Base-by-base conservation (phyloP, 2,113 vertebrate species). In the Myodes glareolus region DNA sequence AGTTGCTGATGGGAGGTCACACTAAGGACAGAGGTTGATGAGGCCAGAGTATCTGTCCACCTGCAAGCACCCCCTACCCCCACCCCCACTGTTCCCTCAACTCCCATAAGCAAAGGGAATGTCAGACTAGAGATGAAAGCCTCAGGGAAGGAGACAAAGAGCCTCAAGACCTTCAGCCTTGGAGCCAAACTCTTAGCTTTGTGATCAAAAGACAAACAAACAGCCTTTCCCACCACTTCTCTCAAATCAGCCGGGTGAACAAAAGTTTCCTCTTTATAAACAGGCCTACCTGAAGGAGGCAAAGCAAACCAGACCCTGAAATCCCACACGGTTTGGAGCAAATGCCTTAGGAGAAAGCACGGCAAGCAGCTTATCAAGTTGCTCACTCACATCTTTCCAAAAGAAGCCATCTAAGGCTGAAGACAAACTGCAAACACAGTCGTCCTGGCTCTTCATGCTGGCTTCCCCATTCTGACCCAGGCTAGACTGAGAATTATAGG, bases 201-300 rank as follows among this genome's bases (percentile, higher is more conserved):
- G 45, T 87, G 95, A 97, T 97, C 94, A 96, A 97, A 97, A 97
- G 97, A 95, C 88, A 98, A 96, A 96, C 96, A 97, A 98, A 95
- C 95, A 97, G 92, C 36, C 91, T 70, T 97, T 95, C 96, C 88
- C 94, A 94, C 92, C 0, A 33, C 58, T 95, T 94, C 73, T 86
- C 80, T 96, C 85, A 73, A 97, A 97, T 94, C 92, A 96, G 85
- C 1, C 0, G 50, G 63, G 68, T 0, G 45, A 82, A 70, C 92
- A 94, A 88, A 94, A 92, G 81, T 97, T 98, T 96, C 92, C 91
- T 94, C 77, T 92, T 92, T 68, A 84, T 88, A 94, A 96, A 94
- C 94, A 97, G 95, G 95, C 76, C 93, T 92, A 97, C 95, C 96
- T 94, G 81, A 94, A 91, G 75, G 85, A 88, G 70, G 70, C 2